Evolutionary conservation across 2,797 vertebrate species (phyloP).

Genomic region (Diglossa cyanea): DNA sequence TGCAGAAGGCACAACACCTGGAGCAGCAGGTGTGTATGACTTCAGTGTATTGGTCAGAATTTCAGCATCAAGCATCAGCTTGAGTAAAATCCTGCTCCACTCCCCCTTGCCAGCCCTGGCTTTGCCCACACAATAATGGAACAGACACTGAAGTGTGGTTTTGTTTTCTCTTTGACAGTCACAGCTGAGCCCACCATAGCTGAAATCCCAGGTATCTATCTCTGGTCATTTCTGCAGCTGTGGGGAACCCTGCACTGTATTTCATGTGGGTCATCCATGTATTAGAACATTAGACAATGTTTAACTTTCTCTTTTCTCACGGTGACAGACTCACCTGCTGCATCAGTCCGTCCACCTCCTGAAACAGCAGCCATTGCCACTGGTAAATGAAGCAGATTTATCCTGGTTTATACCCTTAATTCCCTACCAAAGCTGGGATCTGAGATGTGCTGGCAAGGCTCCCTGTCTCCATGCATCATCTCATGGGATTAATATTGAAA

Average conservation of each 20-base stretch:
- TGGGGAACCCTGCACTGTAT: fast-evolving
- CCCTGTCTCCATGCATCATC: neutral
- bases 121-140: neutral
- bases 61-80: neutral
- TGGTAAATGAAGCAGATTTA: neutral
- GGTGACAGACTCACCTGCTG: fast-evolving
- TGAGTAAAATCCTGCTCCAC: neutral
- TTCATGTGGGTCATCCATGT: neutral
- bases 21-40: neutral
- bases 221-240: neutral
- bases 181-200: fast-evolving
- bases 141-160: neutral
- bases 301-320: neutral
- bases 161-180: neutral
- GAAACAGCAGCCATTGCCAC: neutral
- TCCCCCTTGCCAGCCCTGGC: neutral
- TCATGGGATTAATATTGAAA: neutral
- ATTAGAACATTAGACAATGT: neutral
- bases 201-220: neutral
- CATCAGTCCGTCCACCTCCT: neutral
- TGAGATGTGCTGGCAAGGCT: neutral
- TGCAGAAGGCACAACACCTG: neutral
- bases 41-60: neutral
- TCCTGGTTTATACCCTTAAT: neutral
- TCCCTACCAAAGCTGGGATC: neutral